These are phyloP conservation scores for Xenus cinereus DNA, from an alignment of 2,113 vertebrate species.

Conservation along the genomic window DNA sequence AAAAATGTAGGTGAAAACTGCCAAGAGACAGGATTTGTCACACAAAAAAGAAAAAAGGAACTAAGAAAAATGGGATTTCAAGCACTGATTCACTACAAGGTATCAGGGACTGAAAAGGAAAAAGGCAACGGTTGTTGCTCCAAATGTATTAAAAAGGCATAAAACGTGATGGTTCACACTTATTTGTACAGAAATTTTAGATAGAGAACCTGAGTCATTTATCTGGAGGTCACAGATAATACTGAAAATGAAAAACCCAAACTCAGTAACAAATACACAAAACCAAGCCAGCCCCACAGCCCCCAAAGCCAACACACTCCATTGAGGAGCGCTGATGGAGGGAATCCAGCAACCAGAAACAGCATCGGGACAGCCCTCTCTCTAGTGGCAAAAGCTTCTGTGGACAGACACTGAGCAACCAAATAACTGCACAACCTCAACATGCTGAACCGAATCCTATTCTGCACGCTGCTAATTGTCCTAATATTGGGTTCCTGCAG, in stretches of 20 bases:
- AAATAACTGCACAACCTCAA: neutral
- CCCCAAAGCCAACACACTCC: neutral
- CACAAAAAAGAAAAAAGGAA: neutral
- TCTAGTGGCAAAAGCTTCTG: neutral
- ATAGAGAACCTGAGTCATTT: neutral
- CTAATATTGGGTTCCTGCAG: neutral
- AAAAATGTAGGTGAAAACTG: neutral
- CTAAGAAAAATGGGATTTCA: neutral
- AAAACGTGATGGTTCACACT: neutral
- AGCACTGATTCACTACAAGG: neutral
- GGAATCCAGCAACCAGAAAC: neutral
- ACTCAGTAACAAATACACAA: neutral
- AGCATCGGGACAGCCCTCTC: neutral
- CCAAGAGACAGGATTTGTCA: neutral
- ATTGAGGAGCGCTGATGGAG: neutral
- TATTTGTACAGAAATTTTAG: neutral
- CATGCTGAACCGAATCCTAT: neutral
- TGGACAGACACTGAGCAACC: neutral
- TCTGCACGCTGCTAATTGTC: rapidly evolving
- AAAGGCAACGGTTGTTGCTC: neutral
- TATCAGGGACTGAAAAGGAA: neutral
- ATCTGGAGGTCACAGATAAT: neutral
- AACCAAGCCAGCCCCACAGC: neutral
- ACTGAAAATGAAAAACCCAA: neutral
- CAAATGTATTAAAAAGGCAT: neutral